A percentile compares a stretch with the other conserved stretches of the same genome.
Conservation (phyloP, 92 coral and sea anemone species). For the Pocillopora meandrina region DNA sequence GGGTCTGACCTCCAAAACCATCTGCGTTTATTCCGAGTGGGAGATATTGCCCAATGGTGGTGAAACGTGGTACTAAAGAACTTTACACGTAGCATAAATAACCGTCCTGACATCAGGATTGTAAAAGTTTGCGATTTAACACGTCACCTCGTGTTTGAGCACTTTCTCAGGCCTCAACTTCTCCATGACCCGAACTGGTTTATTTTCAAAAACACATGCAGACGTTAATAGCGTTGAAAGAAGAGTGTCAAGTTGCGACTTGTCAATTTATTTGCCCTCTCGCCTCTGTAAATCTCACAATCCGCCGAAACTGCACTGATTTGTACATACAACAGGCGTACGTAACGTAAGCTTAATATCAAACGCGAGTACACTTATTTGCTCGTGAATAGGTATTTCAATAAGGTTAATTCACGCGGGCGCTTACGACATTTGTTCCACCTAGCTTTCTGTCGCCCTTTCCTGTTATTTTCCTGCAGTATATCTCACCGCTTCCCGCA, state of each 20-base stretch:
- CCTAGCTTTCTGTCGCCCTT: conserved; percentile 37
- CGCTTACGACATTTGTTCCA: conserved; percentile 34
- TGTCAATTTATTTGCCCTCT: not conserved
- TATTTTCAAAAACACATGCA: not conserved
- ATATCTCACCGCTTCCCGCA: conserved; percentile 61
- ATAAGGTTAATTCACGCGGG: not conserved
- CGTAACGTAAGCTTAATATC: not conserved
- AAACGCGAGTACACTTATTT: not conserved
- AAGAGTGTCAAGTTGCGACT: conserved; percentile 8
- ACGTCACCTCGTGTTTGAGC: not conserved
- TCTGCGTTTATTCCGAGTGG: not conserved
- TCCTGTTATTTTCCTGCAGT: conserved; percentile 66
- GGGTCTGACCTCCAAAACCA: conserved; percentile 31
- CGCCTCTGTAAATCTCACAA: not conserved
- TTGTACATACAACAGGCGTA: not conserved
- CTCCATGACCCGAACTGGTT: conserved; percentile 9
- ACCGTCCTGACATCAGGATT: not conserved
- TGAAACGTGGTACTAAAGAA: not conserved
- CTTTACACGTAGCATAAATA: not conserved
- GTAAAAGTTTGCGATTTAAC: not conserved
- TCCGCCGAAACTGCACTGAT: not conserved
- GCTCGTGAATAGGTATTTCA: not conserved
- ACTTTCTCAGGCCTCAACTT: not conserved
- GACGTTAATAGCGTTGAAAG: conserved; percentile 28
- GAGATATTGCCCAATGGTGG: not conserved